Evolutionary conservation across 1,140 invertebrate genomes (phyloP), one percentile per base, ranked within the genome.

Genomic region (Neocloeon triangulifer): DNA sequence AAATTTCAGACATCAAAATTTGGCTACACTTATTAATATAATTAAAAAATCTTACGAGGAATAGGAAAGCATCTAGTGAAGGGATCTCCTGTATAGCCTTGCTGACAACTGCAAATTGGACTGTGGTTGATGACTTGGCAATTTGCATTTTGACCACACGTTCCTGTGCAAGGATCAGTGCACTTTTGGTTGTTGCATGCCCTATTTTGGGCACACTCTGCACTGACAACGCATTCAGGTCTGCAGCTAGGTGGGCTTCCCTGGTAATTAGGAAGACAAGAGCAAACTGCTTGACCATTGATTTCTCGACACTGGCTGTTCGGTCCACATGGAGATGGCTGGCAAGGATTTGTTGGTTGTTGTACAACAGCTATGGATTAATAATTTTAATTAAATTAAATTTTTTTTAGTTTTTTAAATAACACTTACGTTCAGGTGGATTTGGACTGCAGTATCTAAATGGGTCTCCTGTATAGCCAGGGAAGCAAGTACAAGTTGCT

Each of bases 41-140:
- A 3, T 5, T 22, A 7, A 19, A 10, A n/a, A 19, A 5, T 18
- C 37, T 36, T 40, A 26, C 25, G 28, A 9, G 32, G 29, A 4
- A 32, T 34, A 2, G 15, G 37, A 20, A 30, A 34, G 43, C 59
- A 62, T 35, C 52, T 40, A 5, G 56, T 41, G 37, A 76, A 76
- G 12, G 73, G 71, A 64, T 80, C 73, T 32, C 76, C 76, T 30
- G 66, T 73, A 34, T 62, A 62, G 12, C 55, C 57, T 10, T 53
- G 33, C 19, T 62, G 60, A 50, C 76, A 81, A 34, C 59, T 67
- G 51, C 75, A 81, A 28, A 77, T 66, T 1, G 76, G 75, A 52
- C 68, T 75, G 42, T 82, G 76, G 48, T 71, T 73, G 9, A 73
- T 61, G 20, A 77, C 67, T 51, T 66, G 58, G 47, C 74, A 79